Base-by-base conservation (phyloP, 2,888 invertebrate genomes). In the Invenusta paracnida region DNA sequence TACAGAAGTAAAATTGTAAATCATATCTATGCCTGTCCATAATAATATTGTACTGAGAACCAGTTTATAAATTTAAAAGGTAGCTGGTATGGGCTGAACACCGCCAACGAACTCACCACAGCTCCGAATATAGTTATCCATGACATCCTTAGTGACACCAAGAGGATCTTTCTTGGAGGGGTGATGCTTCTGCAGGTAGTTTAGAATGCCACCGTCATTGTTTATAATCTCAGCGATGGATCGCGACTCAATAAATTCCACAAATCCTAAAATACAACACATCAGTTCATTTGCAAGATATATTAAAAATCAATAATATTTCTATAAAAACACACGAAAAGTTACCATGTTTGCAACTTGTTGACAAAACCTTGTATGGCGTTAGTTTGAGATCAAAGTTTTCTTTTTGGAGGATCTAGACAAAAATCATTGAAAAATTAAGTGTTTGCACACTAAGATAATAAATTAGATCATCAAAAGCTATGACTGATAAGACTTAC, bases 311-410 rank as follows among this genome's bases (percentile, higher is more conserved):
- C n/a, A n/a, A n/a, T n/a, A n/a, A n/a, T n/a, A n/a, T n/a, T n/a
- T n/a, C n/a, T n/a, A n/a, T n/a, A n/a, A n/a, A n/a, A n/a, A n/a
- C 17, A 11, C 48, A 5, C 17, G 17, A 48, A 11, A 48, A 28
- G 11, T 29, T 83, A 86, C 93, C 98, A 91, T 98, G 97, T 90
- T 95, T 95, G 0, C 95, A 96, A 90, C 97, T 96, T 0, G 98
- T 98, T 0, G 99, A 98, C 87, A 99, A 92, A 1, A 98, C 98
- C 90, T 95, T 93, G 90, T 99, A 99, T 0, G 99, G 98, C 0
- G 98, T 98, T 87, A 99, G 92, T 90, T 97, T 97, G 85, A 99
- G 93, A 92, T 99, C 98, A 86, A 99, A 93, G 91, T 99, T 98
- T 92, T 99, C 99, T 88, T 95, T 93, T 73, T 96, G 93, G 88